Evolutionary conservation across 1,140 invertebrate genomes (phyloP).

Genomic region (Orchestia grillus): DNA sequence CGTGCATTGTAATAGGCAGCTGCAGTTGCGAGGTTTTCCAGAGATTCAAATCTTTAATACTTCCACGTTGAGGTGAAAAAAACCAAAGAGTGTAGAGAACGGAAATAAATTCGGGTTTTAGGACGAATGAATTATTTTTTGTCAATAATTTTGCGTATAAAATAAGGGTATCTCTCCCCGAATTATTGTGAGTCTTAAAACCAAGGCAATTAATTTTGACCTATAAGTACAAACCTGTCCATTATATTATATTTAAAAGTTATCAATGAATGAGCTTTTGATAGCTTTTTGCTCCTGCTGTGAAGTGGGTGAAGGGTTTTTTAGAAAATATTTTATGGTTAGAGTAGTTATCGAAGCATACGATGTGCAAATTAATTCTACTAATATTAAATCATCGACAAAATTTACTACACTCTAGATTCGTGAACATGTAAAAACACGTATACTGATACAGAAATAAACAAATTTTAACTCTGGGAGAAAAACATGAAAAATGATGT

Average conservation of each 20-base stretch:
- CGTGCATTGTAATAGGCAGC: constrained; percentile 17
- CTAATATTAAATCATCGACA: neutral
- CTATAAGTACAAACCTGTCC: neutral
- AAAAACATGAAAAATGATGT: neutral
- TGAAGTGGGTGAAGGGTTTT: too few species aligned
- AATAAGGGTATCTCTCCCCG: neutral
- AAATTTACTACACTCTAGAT: neutral
- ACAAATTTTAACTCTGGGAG: neutral
- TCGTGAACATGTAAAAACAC: neutral
- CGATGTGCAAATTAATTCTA: too few species aligned
- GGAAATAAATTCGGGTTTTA: neutral
- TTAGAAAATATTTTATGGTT: too few species aligned
- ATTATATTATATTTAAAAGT: neutral
- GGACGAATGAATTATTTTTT: neutral
- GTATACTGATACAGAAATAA: neutral
- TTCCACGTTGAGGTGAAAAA: neutral
- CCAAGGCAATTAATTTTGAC: neutral
- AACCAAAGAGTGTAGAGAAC: neutral
- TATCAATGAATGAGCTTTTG: neutral
- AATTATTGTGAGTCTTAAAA: neutral
- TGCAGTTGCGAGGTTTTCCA: neutral
- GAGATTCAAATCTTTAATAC: neutral
- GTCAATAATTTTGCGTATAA: neutral
- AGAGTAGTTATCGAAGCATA: too few species aligned
- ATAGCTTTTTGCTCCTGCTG: too few species aligned